Evolutionary conservation across 2,797 vertebrate species (phyloP), one percentile per base, ranked within the genome.

Genomic region (Pelobates cultripes): DNA sequence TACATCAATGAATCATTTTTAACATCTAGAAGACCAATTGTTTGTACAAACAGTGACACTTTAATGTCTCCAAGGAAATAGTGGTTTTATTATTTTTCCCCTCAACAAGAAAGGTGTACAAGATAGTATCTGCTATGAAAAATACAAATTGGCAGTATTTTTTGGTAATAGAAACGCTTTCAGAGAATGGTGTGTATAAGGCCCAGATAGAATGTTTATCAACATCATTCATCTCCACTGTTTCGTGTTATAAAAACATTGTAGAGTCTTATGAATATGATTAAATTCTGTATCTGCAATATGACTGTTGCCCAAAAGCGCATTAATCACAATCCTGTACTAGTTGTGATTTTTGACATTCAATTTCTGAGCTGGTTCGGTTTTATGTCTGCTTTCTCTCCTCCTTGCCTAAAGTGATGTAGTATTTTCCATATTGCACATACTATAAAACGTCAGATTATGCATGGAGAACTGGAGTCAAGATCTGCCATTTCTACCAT

Each of bases 261-360:
- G 82, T 80, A 84, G 55, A 79, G 77, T 47, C 68, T 63, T 75
- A 84, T 80, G 82, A 84, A 84, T 84, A 84, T 84, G 77, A 84
- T 84, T 84, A 84, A 79, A 72, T 84, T 44, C 77, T 76, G 73
- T 73, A 79, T 84, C 77, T 79, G 82, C 77, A 67, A 13, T 45
- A 79, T n/a, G 68, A 76, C 77, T 84, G 71, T 79, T 66, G 61
- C 68, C 82, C 77, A 79, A 76, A 79, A 80, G 72, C 70, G 60
- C 73, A 84, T 84, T 84, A 84, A 76, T 84, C 82, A 84, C 82
- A 84, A 84, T 80, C 64, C 82, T 71, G 77, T 72, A 76, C 82
- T 66, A 41, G 73, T 73, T 80, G 82, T 84, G 82, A 84, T 80
- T 76, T 84, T 43, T 84, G 82, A 80, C 82, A 80, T 84, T 84